phyloP scores from a whole-genome alignment of 1,140 invertebrate genomes.

The Pinna nobilis region DNA sequence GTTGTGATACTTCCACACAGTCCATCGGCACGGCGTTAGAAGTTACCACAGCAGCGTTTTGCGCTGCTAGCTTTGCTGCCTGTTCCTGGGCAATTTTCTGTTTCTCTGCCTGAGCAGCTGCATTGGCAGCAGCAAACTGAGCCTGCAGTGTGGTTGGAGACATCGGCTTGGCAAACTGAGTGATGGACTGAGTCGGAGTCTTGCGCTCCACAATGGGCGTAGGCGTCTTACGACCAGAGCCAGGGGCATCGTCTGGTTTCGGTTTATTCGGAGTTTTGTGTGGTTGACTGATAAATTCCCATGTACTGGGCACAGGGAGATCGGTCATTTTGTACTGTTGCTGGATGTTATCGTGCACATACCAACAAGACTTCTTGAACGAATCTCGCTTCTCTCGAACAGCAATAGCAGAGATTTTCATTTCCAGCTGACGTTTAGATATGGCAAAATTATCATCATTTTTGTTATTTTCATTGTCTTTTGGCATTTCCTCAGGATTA shows the following conservation, averaged over 20 bases:
- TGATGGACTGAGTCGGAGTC: slow-evolving; percentile 46
- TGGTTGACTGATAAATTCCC: slow-evolving; percentile 46
- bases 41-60: not conserved
- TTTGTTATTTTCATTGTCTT: slow-evolving; percentile 7
- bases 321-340: slow-evolving; percentile 78
- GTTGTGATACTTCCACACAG: too few relatives aligned
- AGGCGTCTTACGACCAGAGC: too few relatives aligned
- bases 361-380: slow-evolving; percentile 81
- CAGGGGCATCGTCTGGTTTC: slow-evolving; percentile 33
- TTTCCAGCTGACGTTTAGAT: slow-evolving; percentile 70
- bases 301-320: slow-evolving; percentile 66
- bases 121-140: slow-evolving; percentile 38
- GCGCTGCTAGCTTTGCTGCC: slow-evolving; percentile 12
- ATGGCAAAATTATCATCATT: slow-evolving; percentile 49
- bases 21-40: not conserved
- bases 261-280: slow-evolving; percentile 36
- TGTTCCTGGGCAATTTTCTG: slow-evolving; percentile 15
- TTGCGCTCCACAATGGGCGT: too few relatives aligned
- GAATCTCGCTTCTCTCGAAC: slow-evolving; percentile 75
- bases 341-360: slow-evolving; percentile 78
- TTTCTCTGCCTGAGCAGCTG: slow-evolving; percentile 25
- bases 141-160: slow-evolving; percentile 52
- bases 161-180: slow-evolving; percentile 55
- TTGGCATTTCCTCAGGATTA: not conserved
- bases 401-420: slow-evolving; percentile 77